Evolutionary conservation across 2,113 vertebrate genomes (phyloP).

Genomic region (Brachyhypopomus occidentalis): DNA sequence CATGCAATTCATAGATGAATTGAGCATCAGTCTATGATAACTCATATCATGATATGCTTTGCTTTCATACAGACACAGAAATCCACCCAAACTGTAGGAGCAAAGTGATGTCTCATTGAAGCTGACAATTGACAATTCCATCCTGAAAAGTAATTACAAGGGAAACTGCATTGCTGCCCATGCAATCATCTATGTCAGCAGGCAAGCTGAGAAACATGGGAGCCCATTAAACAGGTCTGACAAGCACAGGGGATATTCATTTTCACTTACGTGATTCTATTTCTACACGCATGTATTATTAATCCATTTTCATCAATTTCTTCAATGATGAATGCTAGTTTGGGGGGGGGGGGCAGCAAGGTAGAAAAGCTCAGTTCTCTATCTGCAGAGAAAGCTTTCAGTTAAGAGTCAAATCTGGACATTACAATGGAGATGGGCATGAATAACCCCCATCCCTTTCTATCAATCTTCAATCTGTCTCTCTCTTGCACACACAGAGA

Average conservation of each 20-base stretch:
- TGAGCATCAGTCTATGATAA: neutral
- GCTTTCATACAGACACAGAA: constrained; percentile 7
- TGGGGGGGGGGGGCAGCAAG: neutral
- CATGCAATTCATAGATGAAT: constrained; percentile 14
- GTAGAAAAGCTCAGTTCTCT: neutral
- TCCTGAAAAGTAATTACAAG: constrained; percentile 71
- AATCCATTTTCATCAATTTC: constrained; percentile 53
- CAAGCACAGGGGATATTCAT: constrained; percentile 68
- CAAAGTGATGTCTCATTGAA: constrained; percentile 62
- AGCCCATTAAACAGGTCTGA: constrained; percentile 66
- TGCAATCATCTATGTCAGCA: constrained; percentile 72
- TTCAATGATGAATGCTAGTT: constrained; percentile 58
- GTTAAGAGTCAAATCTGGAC: neutral
- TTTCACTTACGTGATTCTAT: constrained; percentile 65
- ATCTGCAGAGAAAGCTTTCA: neutral
- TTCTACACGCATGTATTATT: constrained; percentile 63
- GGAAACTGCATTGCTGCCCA: constrained; percentile 70
- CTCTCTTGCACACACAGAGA: constrained; percentile 18
- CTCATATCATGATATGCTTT: constrained; percentile 50
- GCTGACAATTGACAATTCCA: constrained; percentile 69
- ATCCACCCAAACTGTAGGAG: constrained; percentile 21
- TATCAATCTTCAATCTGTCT: neutral
- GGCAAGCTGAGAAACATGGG: constrained; percentile 62
- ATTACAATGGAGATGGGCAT: neutral
- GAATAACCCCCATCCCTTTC: neutral